Base-by-base conservation (phyloP, 2,113 vertebrate genomes). In the Mesoclemmys tuberculata region DNA sequence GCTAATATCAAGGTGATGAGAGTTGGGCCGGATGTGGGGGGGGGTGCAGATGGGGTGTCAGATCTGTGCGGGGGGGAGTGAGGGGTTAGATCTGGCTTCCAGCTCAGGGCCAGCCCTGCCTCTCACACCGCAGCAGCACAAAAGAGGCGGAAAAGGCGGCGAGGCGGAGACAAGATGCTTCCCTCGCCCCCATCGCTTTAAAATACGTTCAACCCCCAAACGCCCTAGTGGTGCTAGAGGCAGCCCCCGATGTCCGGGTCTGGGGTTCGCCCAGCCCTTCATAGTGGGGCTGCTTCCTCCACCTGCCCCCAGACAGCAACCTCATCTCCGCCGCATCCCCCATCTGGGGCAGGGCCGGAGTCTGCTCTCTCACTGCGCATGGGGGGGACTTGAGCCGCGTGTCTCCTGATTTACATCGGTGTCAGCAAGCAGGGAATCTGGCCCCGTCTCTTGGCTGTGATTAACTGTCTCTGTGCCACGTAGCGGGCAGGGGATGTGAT, bases 401-500 rank as follows among this genome's bases (percentile, higher is more conserved):
- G 46, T 46, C 46, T 46, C 46, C 46, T 46, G 46, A 46, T 8
- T 5, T 46, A 46, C 46, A 46, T 46, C 8, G 46, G 46, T 46
- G 46, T 46, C 46, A 46, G 46, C 56, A 13, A 61, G 27, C 29
- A 12, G 56, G 29, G 64, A 87, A 41, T 54, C 61, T 71, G 38
- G 38, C 55, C 74, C 74, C 19, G 10, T 9, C n/a, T 64, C 51
- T 52, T 0, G 1, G 29, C 18, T 7, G 1, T 0, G 74, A 82
- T 68, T 80, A 91, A 64, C 86, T 71, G 84, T 38, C n/a, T 11
- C 75, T 29, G 26, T 5, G 44, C 74, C 4, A 6, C 27, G 18
- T 4, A 7, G 4, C 3, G 13, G 84, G 0, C 1, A 41, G 89
- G 14, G 13, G n/a, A 51, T 8, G 56, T 84, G 90, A 35, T 93